Evolutionary conservation across 2,797 vertebrate species (phyloP), one percentile per base, ranked within the genome.

Genomic region (Emydoidea blandingii): DNA sequence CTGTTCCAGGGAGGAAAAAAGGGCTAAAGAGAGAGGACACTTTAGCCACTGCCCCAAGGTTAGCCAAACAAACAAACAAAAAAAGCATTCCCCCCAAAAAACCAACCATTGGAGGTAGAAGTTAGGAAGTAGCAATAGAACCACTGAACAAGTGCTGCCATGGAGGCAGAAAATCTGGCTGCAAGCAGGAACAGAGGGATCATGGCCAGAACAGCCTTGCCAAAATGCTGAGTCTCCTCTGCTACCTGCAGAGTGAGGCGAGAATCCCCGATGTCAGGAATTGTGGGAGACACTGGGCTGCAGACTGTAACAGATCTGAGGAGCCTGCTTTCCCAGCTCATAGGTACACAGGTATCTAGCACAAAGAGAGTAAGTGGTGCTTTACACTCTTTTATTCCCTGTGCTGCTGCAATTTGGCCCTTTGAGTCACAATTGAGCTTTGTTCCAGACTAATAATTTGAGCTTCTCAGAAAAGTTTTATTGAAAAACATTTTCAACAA

Each of bases 361-460:
- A 90, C 54, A 84, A 84, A 65, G 81, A 4, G 27, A 72, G 83
- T 57, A 2, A 44, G 3, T 2, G 44, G 0, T 23, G 74, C 31
- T 50, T 76, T 62, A 7, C 47, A 29, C 59, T 87, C 29, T 1
- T 0, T 57, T 86, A n/a, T 49, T 90, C 86, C 8, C 68, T 62
- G 27, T 5, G 6, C 19, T 78, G 27, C 16, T 41, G 49, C 41
- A 81, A 92, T 14, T 15, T 59, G 72, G 18, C 83, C 5, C 50
- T 83, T 83, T 91, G 85, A 85, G 31, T 82, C 15, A 68, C 53
- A 93, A 19, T 3, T 44, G 86, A 93, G 53, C 37, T 62, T 49
- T 10, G 21, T 54, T 82, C 57, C 27, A 82, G 62, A 83, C 53
- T 34, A 91, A 74, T 44, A 57, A 68, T 12, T n/a, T 68, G 16